These are phyloP conservation scores for Corydoras maculifer DNA, from an alignment of 2,113 vertebrate species.

Conservation along the genomic window DNA sequence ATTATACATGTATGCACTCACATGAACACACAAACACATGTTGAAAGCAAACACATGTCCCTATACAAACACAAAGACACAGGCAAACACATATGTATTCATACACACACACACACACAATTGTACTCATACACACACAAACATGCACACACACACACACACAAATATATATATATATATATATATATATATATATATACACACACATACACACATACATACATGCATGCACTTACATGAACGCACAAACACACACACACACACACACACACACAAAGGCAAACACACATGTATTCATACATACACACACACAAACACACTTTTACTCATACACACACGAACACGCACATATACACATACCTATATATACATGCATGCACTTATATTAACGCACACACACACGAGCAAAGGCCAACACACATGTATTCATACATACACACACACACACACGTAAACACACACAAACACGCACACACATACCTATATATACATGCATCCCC, in stretches of 20 bases:
- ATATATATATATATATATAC: not conserved
- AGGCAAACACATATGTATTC: not conserved
- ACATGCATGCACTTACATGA: not conserved
- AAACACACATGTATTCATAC: no score
- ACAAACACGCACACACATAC: no score
- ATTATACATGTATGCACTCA: no score
- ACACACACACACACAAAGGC: no score
- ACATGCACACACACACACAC: not conserved
- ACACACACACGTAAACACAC: no score
- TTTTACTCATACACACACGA: no score
- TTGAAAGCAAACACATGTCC: not conserved
- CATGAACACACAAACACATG: not conserved
- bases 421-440: not conserved
- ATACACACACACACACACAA: not conserved
- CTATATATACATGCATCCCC: no score
- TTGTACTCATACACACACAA: not conserved
- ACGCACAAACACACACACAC: no score
- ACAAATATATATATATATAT: not conserved
- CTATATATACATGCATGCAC: not conserved
- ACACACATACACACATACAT: not conserved
- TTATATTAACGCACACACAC: no score
- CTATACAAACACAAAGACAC: not conserved
- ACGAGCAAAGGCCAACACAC: no score
- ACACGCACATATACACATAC: not conserved
- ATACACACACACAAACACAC: no score